Percentiles rank a stretch among this genome's conserved stretches.
Evolutionary conservation across 2,113 vertebrate species (phyloP).

Genomic region (Arenaria interpres): DNA sequence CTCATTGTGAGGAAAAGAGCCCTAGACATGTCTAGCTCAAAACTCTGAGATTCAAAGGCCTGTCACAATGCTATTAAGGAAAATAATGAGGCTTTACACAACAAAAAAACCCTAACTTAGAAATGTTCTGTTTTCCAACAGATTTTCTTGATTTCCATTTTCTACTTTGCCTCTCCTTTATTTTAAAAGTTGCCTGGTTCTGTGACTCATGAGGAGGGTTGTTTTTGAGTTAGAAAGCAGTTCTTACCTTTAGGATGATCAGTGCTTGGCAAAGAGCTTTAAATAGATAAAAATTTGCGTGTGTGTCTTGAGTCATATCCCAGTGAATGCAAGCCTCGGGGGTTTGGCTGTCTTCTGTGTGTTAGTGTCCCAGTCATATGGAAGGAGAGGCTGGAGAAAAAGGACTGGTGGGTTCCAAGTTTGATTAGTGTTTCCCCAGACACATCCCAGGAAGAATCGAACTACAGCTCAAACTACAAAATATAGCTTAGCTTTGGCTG

Average conservation of each 20-base stretch:
- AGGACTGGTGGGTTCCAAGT: neutral
- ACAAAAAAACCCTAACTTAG: neutral
- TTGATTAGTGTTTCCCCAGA: neutral
- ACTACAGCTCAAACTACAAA: neutral
- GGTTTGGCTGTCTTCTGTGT: neutral
- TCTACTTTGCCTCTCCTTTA: neutral
- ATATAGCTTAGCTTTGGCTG: neutral
- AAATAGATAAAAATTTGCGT: neutral
- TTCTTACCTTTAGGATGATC: neutral
- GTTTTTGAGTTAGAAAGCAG: neutral
- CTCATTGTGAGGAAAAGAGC: neutral
- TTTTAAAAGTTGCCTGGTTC: neutral
- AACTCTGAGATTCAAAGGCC: neutral
- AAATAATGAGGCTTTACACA: neutral
- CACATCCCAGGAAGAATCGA: neutral
- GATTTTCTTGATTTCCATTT: neutral
- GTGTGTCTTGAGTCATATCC: neutral
- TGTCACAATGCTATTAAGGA: neutral
- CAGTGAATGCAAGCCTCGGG: neutral
- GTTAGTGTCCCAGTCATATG: neutral
- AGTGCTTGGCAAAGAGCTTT: neutral
- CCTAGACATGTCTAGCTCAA: neutral
- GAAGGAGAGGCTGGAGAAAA: neutral
- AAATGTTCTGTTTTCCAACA: neutral
- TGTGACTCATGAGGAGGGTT: neutral